phyloP scores from a whole-genome alignment of 2,888 invertebrate species.

The Drosophila kuntzei region DNA sequence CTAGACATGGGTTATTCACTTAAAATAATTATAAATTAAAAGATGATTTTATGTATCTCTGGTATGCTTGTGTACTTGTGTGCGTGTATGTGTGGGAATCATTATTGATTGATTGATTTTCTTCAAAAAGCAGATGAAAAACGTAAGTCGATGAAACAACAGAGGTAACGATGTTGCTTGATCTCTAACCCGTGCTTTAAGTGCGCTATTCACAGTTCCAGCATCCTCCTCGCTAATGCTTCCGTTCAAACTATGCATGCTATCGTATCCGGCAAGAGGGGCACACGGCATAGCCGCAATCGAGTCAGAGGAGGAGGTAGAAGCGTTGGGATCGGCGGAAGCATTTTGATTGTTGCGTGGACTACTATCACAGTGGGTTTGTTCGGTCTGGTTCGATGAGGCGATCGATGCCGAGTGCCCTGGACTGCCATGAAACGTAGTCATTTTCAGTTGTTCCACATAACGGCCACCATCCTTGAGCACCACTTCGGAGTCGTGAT shows the following conservation, averaged over 20 bases:
- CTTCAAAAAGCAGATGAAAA: slow-evolving; percentile 67
- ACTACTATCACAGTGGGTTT: slow-evolving; percentile 79
- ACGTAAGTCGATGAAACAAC: slow-evolving; percentile 62
- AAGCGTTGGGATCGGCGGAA: slow-evolving; percentile 47
- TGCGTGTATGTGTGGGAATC: slow-evolving; percentile 6
- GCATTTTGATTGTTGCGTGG: slow-evolving; percentile 42
- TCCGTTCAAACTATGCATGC: slow-evolving; percentile 64
- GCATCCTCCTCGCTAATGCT: slow-evolving; percentile 55
- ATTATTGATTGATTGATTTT: slow-evolving; percentile 13
- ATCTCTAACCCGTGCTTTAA: slow-evolving; percentile 85
- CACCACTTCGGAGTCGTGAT: slow-evolving; percentile 74
- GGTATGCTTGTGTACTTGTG: slow-evolving; percentile 7
- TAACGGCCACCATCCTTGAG: slow-evolving; percentile 65
- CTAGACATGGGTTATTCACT: slow-evolving; percentile 26
- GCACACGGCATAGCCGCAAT: slow-evolving; percentile 43
- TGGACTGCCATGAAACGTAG: slow-evolving; percentile 75
- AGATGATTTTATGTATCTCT: slow-evolving; percentile 16
- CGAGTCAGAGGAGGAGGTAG: slow-evolving; percentile 9
- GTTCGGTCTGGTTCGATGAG: slow-evolving; percentile 83
- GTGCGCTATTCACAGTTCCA: slow-evolving; percentile 76
- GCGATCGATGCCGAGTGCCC: slow-evolving; percentile 68
- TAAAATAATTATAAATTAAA: slow-evolving; percentile 31
- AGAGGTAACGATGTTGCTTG: slow-evolving; percentile 39
- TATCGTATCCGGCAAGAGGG: slow-evolving; percentile 69
- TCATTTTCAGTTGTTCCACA: slow-evolving; percentile 73